Conservation (phyloP, 2,797 vertebrate genomes). For the Sitta carolinensis region DNA sequence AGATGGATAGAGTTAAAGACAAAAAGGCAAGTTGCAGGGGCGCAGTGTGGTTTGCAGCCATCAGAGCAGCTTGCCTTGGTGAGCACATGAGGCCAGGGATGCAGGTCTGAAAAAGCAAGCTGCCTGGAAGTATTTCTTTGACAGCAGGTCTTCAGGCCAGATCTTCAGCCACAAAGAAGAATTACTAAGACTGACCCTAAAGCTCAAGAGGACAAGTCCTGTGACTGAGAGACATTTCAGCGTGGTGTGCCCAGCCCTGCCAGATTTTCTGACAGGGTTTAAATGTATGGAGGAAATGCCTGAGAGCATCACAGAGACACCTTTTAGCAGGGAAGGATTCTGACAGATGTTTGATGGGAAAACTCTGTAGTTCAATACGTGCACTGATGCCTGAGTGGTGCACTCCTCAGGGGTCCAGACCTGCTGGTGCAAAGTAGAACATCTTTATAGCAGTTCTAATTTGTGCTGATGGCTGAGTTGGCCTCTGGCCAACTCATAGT, state of each 20-base stretch:
- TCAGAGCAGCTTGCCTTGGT: not conserved
- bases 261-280: not conserved
- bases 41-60: not conserved
- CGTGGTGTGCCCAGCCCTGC: not conserved
- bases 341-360: slow-evolving; percentile 26
- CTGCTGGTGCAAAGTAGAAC: slow-evolving; percentile 36
- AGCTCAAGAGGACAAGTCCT: not conserved
- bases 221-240: not conserved
- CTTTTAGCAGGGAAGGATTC: slow-evolving; percentile 3
- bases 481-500: slow-evolving; percentile 18
- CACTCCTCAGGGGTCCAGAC: slow-evolving; percentile 39
- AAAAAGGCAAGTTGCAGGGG: not conserved
- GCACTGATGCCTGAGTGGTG: slow-evolving; percentile 14
- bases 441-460: slow-evolving; percentile 46
- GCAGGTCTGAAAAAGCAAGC: not conserved
- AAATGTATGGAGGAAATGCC: not conserved
- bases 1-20: not conserved
- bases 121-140: not conserved
- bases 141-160: not conserved
- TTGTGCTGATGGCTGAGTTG: slow-evolving; percentile 61
- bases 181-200: not conserved
- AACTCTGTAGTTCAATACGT: slow-evolving; percentile 36
- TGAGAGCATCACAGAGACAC: not conserved
- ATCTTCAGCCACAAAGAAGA: not conserved
- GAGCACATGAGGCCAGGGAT: rapidly evolving